Base-by-base conservation (phyloP, 2,888 invertebrate species). In the Caenorhabditis japonica region DNA sequence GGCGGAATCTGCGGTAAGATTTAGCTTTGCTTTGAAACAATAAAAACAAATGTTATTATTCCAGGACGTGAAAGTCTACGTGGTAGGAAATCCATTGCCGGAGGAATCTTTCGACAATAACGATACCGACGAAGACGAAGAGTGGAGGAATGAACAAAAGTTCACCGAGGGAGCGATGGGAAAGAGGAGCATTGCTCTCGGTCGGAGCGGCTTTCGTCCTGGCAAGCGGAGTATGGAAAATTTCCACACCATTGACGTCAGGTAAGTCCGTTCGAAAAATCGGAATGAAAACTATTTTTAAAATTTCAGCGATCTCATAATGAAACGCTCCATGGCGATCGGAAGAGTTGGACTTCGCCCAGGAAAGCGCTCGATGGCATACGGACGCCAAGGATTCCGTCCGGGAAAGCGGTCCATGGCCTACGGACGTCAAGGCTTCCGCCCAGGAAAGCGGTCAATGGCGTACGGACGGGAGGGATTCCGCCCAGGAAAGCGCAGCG, bases 351-450 rank as follows among this genome's bases (percentile, higher is more conserved):
- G 83, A 17, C 83, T 85, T 58, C 76, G 85, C 34, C 85, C 85
- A 23, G 84, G 83, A 53, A 85, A 85, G 64, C 73, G 85, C 13
- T 80, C 83, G n/a, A 77, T 84, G 76, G 83, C 85, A 13, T 76
- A 84, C 34, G 85, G 84, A 23, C 44, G 85, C 36, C 66, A 74
- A 52, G 82, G 83, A 34, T 84, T 85, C 77, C 76, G 85, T 13
- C 84, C 85, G n/a, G 85, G 84, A 66, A 85, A 85, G 64, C 66
- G 85, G 23, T 80, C 83, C 10, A 77, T 84, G 77, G 84, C 85
- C 36, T 75, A 84, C 30, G 85, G 84, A 21, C 61, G 85, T 38
- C 64, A 71, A 33, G 82, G 83, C 27, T 81, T 85, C 72, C 76
- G 84, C 17, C 85, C 84, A 19, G 84, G 82, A 53, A 84, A 84